Conservation (phyloP, 2,888 invertebrate genomes). For the Drosophila heteroneura region DNA sequence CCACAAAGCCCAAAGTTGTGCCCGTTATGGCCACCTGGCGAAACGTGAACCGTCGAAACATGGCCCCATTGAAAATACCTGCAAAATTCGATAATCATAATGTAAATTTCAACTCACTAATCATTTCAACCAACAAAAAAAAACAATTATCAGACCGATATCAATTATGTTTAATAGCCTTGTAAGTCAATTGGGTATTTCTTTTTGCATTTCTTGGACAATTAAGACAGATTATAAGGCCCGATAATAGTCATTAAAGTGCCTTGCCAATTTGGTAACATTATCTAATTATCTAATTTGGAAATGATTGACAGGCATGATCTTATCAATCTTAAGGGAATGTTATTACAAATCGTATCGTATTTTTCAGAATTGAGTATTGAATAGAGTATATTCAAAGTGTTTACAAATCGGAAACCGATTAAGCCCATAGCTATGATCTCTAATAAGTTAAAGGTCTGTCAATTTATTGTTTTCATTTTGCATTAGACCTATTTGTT, state of each 20-base stretch:
- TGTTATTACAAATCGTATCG: not conserved
- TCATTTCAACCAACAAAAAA: too few relatives aligned
- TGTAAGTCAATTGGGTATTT: not conserved
- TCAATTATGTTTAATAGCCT: not conserved
- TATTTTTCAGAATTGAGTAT: not conserved
- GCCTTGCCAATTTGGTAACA: not conserved
- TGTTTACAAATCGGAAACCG: not conserved
- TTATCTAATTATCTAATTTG: not conserved
- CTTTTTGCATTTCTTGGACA: not conserved
- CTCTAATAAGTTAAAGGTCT: not conserved
- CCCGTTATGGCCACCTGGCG: conserved; percentile 89
- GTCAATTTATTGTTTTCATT: not conserved
- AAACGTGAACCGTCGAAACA: conserved; percentile 89
- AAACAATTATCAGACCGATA: not conserved
- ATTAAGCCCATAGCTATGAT: not conserved
- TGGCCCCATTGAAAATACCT: conserved; percentile 89
- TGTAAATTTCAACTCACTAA: not conserved
- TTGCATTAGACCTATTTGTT: not conserved
- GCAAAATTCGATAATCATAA: conserved; percentile 8
- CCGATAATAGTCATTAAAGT: not conserved
- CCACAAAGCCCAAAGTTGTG: conserved; percentile 87
- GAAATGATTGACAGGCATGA: not conserved
- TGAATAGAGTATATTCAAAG: not conserved
- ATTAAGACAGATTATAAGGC: not conserved
- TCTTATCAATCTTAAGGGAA: not conserved